Percentiles rank a stretch among this genome's conserved stretches.
These are phyloP conservation scores for Macrobrachium nipponense DNA, from an alignment of 1,140 invertebrate species.

Conservation along the genomic window DNA sequence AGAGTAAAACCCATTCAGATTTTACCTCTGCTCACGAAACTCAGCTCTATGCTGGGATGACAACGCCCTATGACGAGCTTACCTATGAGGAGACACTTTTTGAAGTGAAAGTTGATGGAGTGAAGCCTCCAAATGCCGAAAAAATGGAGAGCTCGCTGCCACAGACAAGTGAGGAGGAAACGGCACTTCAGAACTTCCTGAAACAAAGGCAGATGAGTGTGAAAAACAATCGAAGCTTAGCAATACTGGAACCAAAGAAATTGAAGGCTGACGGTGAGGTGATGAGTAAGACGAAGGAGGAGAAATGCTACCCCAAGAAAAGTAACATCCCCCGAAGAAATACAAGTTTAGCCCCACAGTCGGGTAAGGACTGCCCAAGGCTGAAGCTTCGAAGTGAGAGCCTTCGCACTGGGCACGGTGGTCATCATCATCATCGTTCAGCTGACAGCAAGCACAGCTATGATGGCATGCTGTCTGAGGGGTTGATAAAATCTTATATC, in stretches of 20 bases:
- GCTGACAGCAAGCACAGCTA: not conserved
- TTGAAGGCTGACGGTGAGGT: not conserved
- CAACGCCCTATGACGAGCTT: conserved; percentile 58
- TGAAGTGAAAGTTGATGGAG: conserved; percentile 26
- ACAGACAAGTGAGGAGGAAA: conserved; percentile 33
- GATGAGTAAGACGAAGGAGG: not conserved
- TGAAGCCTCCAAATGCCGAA: not conserved
- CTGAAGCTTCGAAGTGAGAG: conserved; percentile 14
- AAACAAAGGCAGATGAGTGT: conserved; percentile 8
- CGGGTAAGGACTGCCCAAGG: not conserved
- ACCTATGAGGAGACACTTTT: conserved; percentile 63
- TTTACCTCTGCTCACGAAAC: conserved; percentile 48
- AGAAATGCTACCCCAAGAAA: conserved; percentile 18
- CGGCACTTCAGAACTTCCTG: conserved; percentile 5
- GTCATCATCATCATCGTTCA: conserved; percentile 7
- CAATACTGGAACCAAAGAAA: not conserved
- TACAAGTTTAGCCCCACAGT: not conserved
- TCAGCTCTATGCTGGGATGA: conserved; percentile 34
- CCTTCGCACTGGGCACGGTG: conserved; percentile 9
- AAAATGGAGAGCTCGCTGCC: conserved; percentile 8
- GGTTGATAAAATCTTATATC: conserved; percentile 52
- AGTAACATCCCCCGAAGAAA: not conserved
- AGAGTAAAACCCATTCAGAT: conserved; percentile 41
- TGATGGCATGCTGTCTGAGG: conserved; percentile 28
- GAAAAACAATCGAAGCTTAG: too few relatives aligned